Percentiles rank a stretch among this genome's conserved stretches.
phyloP scores from a whole-genome alignment of 2,113 vertebrate genomes.

The Pelusios castaneus region DNA sequence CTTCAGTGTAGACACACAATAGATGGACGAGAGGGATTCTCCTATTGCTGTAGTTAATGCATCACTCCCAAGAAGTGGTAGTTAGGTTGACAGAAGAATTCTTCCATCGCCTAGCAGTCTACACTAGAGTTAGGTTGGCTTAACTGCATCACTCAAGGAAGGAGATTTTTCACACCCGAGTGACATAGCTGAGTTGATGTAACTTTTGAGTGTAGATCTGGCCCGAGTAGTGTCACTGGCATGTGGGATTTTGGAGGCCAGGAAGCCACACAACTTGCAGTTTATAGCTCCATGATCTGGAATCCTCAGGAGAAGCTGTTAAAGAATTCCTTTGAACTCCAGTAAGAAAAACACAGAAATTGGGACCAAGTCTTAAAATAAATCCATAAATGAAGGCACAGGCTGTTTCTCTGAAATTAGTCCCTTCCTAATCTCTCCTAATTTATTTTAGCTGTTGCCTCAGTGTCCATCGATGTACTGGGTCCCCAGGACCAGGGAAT shows the following conservation, averaged over 20 bases:
- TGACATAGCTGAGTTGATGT: neutral
- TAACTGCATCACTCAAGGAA: neutral
- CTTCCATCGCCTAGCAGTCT: too few relatives aligned
- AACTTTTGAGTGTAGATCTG: neutral
- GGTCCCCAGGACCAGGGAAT: neutral
- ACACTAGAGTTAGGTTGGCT: neutral
- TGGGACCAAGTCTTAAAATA: neutral
- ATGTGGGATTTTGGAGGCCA: neutral
- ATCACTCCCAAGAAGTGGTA: neutral
- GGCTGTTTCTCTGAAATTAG: neutral
- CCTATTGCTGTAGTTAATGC: neutral
- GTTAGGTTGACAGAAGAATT: too few relatives aligned
- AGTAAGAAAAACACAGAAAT: neutral
- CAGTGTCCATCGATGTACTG: neutral
- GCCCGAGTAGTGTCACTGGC: neutral
- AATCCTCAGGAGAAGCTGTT: neutral
- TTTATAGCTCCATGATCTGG: neutral
- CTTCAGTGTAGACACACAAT: too few relatives aligned
- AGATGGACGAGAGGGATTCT: neutral
- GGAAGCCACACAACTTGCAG: neutral
- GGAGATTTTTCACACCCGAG: neutral
- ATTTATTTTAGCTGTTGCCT: neutral
- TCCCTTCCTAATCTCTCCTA: neutral
- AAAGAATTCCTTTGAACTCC: neutral
- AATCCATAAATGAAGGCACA: neutral